A percentile compares a stretch with the other conserved stretches of the same genome.
These are phyloP conservation scores for Xiphophorus couchianus DNA, from an alignment of 2,113 vertebrate genomes.

Conservation along the genomic window DNA sequence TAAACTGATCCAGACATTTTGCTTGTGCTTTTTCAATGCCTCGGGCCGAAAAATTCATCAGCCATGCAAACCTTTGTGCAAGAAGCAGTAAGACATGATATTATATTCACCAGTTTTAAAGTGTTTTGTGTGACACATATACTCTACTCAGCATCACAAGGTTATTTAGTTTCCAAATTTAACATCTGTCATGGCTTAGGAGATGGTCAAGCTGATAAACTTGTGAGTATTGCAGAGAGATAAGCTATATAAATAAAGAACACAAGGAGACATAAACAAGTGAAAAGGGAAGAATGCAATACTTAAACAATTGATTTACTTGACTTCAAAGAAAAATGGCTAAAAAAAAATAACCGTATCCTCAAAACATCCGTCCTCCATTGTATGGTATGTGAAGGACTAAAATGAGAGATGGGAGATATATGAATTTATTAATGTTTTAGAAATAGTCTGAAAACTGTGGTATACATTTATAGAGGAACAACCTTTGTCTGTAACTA, in stretches of 20 bases:
- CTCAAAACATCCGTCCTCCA: background rate
- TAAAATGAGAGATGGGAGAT: conserved; percentile 3
- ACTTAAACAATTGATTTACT: conserved; percentile 20
- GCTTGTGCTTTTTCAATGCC: conserved; percentile 43
- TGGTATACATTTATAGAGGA: too few species aligned
- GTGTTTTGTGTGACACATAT: background rate
- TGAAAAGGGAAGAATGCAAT: background rate
- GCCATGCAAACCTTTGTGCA: background rate
- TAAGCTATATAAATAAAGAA: background rate
- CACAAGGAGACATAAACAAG: background rate
- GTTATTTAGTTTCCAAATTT: conserved; percentile 3
- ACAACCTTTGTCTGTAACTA: too few species aligned
- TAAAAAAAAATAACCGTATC: background rate
- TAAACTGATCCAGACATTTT: conserved; percentile 5
- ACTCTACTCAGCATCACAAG: background rate
- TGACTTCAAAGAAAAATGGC: conserved; percentile 55
- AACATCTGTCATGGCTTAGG: conserved; percentile 19
- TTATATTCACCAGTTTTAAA: background rate
- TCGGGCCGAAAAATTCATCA: background rate
- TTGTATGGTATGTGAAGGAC: conserved; percentile 21
- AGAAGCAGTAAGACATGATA: background rate
- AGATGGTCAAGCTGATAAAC: conserved; percentile 5
- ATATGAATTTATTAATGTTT: too few species aligned
- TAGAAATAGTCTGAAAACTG: too few species aligned
- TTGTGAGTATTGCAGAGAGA: conserved; percentile 3